phyloP scores from a whole-genome alignment of 2,888 invertebrate species.

The Cephus pulcher region DNA sequence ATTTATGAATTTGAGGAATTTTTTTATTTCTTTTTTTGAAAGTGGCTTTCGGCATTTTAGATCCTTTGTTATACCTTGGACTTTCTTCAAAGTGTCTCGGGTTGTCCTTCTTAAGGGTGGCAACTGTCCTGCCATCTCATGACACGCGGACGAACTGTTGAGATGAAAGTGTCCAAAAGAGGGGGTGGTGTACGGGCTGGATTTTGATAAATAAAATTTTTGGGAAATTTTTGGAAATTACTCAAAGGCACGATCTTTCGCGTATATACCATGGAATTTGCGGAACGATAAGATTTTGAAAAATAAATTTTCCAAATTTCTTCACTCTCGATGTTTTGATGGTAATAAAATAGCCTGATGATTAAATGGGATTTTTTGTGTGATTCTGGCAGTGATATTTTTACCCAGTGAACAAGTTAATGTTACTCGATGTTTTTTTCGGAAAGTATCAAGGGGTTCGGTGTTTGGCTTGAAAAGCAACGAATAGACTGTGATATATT shows the following conservation, averaged over 20 bases:
- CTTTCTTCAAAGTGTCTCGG: background rate
- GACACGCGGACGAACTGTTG: background rate
- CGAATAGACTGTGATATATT: background rate
- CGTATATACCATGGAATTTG: too few species aligned
- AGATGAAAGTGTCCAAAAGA: background rate
- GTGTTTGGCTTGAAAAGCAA: background rate
- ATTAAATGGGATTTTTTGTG: background rate
- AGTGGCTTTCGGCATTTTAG: background rate
- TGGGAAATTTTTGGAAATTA: too few species aligned
- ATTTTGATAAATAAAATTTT: background rate
- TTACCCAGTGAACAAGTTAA: background rate
- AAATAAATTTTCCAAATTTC: background rate
- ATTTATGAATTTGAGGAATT: background rate
- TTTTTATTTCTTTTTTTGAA: background rate
- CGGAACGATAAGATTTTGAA: too few species aligned
- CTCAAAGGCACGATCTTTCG: too few species aligned
- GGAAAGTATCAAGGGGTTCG: background rate
- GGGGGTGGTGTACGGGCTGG: background rate
- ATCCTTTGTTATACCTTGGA: background rate
- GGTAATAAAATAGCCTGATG: background rate
- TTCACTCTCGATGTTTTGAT: background rate
- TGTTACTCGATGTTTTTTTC: background rate
- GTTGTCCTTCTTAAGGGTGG: background rate
- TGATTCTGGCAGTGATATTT: background rate
- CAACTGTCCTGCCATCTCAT: constrained; percentile 9